These are phyloP conservation scores for Arenicola marina DNA, from an alignment of 2,888 invertebrate species.

Conservation along the genomic window DNA sequence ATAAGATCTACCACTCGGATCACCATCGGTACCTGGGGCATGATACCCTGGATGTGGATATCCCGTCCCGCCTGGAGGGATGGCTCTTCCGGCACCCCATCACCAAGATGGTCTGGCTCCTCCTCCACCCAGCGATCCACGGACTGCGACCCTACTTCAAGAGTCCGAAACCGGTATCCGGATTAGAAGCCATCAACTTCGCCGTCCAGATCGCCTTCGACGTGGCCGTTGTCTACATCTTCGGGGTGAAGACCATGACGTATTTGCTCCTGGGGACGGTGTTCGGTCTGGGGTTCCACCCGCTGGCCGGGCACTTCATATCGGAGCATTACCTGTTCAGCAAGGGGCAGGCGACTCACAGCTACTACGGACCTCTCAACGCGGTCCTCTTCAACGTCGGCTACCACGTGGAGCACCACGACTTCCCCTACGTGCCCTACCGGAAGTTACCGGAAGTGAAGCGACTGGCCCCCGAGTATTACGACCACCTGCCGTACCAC, in stretches of 20 bases:
- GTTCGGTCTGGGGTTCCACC: conserved; percentile 56
- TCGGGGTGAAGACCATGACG: conserved; percentile 49
- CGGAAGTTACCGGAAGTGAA: conserved; percentile 56
- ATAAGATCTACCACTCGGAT: conserved; percentile 60
- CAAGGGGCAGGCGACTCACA: conserved; percentile 55
- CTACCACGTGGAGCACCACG: conserved; percentile 61
- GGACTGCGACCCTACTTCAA: conserved; percentile 57
- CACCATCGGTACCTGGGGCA: conserved; percentile 60
- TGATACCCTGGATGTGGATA: conserved; percentile 58
- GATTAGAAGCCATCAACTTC: conserved; percentile 53
- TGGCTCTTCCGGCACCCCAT: conserved; percentile 53
- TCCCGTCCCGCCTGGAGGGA: conserved; percentile 57
- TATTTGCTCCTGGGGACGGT: conserved; percentile 54
- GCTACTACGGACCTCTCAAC: conserved; percentile 61
- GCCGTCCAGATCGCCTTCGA: conserved; percentile 47
- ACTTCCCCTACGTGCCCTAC: conserved; percentile 61
- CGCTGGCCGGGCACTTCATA: conserved; percentile 59
- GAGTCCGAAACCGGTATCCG: conserved; percentile 52
- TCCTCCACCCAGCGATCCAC: conserved; percentile 56
- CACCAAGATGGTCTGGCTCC: conserved; percentile 57
- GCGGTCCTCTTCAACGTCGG: conserved; percentile 59
- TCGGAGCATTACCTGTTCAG: conserved; percentile 60
- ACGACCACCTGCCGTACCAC: conserved; percentile 90
- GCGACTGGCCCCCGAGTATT: conserved; percentile 82
- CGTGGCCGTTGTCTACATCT: conserved; percentile 39